phyloP scores from a whole-genome alignment of 2,113 vertebrate genomes.

The Lagopus muta region DNA sequence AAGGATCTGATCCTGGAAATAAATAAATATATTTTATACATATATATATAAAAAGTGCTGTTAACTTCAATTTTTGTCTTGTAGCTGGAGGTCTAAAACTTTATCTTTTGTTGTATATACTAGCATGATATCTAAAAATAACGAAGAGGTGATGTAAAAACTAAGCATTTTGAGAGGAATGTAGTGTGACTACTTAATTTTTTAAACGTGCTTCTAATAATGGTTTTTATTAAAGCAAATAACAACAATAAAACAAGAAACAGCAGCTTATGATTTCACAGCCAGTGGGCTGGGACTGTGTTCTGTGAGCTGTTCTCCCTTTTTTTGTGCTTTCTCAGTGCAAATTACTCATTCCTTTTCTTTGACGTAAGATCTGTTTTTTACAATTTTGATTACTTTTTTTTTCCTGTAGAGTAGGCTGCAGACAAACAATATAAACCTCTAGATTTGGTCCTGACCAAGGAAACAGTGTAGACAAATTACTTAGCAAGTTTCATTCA shows the following conservation, averaged over 20 bases:
- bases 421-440: not conserved
- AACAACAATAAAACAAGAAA: not conserved
- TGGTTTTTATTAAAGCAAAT: not conserved
- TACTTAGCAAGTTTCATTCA: not conserved
- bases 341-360: not conserved
- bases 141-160: not conserved
- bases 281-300: not conserved
- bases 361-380: not conserved
- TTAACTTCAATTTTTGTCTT: not conserved
- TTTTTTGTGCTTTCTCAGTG: not conserved
- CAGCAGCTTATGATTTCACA: not conserved
- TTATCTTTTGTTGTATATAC: not conserved
- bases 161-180: not conserved
- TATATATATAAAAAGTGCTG: rapidly evolving
- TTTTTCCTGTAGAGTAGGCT: not conserved
- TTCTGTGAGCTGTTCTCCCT: not conserved
- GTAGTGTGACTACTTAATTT: not conserved
- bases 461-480: not conserved
- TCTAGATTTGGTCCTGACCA: not conserved
- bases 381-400: not conserved
- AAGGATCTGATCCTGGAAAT: not conserved
- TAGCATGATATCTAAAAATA: not conserved
- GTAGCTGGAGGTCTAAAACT: not conserved
- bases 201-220: not conserved
- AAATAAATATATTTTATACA: not conserved